Conservation (phyloP, 2,888 invertebrate genomes). For the Deilephila porcellus region DNA sequence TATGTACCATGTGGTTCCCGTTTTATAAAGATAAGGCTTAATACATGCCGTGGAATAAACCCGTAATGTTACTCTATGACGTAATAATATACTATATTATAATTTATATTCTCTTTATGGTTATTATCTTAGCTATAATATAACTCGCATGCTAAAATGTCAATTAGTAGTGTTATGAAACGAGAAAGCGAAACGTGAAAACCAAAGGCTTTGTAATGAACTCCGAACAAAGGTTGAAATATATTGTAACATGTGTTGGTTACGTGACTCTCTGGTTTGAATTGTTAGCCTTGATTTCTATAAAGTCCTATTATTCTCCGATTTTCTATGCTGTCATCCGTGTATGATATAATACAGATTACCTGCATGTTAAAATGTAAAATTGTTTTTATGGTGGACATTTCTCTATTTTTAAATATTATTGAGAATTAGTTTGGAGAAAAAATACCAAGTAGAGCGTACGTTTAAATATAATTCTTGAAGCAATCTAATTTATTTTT, state of each 20-base stretch:
- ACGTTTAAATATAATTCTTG: background rate
- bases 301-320: background rate
- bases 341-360: background rate
- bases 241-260: background rate
- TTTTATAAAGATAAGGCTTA: too few species aligned
- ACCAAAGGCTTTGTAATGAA: background rate
- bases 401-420: background rate
- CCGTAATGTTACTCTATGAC: too few species aligned
- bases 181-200: slow-evolving; percentile 1
- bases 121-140: too few species aligned
- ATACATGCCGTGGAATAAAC: too few species aligned
- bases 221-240: slow-evolving; percentile 2
- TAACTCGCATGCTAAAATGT: background rate
- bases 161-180: background rate
- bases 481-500: too few species aligned
- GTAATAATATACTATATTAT: too few species aligned
- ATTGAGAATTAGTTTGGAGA: too few species aligned
- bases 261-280: slow-evolving; percentile 13
- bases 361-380: too few species aligned
- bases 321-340: background rate
- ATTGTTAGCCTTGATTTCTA: slow-evolving; percentile 15
- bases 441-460: too few species aligned
- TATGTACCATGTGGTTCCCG: too few species aligned
- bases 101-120: too few species aligned
- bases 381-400: too few species aligned